Evolutionary conservation across 2,797 vertebrate species (phyloP).

Genomic region (Hylomyscus alleni): DNA sequence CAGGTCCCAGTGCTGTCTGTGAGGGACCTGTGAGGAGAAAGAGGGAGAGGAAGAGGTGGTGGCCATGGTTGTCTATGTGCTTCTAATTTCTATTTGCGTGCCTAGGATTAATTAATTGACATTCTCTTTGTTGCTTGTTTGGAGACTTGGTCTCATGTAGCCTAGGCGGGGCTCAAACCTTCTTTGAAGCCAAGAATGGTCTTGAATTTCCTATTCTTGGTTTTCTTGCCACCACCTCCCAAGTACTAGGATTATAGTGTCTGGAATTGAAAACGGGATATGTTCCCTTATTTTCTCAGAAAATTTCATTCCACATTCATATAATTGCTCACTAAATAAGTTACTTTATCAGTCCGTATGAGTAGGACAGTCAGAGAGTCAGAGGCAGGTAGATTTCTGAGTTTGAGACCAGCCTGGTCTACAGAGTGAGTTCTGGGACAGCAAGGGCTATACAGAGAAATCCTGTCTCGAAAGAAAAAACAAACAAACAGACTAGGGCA

Average conservation of each 20-base stretch:
- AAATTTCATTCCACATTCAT: neutral
- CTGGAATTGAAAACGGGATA: neutral
- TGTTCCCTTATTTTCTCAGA: slow-evolving; percentile 22
- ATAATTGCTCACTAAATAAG: neutral
- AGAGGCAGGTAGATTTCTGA: too few relatives aligned
- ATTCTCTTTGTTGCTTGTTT: neutral
- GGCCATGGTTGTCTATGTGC: neutral
- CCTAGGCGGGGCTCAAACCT: neutral
- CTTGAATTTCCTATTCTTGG: neutral
- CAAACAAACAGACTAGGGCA: too few relatives aligned
- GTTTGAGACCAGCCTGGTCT: too few relatives aligned
- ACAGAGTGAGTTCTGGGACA: too few relatives aligned
- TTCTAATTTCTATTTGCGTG: slow-evolving; percentile 46
- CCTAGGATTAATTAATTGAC: neutral
- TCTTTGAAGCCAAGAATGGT: neutral
- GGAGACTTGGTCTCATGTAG: neutral
- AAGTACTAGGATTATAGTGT: neutral
- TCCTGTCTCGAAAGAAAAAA: too few relatives aligned
- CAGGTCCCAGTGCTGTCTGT: neutral
- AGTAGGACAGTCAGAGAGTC: neutral
- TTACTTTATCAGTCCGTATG: neutral
- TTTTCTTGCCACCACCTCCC: neutral
- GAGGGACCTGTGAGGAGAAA: neutral
- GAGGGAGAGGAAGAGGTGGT: neutral
- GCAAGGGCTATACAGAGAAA: too few relatives aligned